Percentiles rank a stretch among this genome's conserved stretches.
phyloP scores from a whole-genome alignment of 64 coral and sea anemone genomes.

The Pocillopora damicornis region DNA sequence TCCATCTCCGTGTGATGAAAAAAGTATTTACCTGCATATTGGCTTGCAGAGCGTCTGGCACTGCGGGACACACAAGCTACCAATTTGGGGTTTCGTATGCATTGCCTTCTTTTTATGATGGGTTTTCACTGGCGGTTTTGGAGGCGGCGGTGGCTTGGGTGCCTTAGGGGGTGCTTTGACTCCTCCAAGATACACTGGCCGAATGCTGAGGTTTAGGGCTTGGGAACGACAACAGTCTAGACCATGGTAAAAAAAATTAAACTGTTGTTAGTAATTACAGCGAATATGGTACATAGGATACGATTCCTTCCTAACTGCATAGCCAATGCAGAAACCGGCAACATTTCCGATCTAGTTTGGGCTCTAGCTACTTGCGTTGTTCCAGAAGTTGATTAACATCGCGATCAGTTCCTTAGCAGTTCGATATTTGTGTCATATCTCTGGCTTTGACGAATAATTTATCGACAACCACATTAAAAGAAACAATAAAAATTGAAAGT shows the following conservation, averaged over 20 bases:
- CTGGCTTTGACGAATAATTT: too few species aligned
- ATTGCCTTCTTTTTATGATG: not conserved
- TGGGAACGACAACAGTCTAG: slow-evolving; percentile 64
- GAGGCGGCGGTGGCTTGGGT: slow-evolving; percentile 1
- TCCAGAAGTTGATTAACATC: too few species aligned
- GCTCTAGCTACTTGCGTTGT: too few species aligned
- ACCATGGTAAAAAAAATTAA: not conserved
- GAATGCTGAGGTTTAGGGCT: slow-evolving; percentile 34
- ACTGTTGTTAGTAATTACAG: too few species aligned
- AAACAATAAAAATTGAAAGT: not conserved
- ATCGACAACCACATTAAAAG: too few species aligned
- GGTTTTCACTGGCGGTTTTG: not conserved
- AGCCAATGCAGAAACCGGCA: too few species aligned
- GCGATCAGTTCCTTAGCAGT: too few species aligned
- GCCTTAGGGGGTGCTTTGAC: not conserved
- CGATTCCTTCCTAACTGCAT: too few species aligned
- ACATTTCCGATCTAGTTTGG: too few species aligned
- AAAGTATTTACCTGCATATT: slow-evolving; percentile 1
- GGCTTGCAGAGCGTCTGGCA: slow-evolving; percentile 33
- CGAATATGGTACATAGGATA: too few species aligned
- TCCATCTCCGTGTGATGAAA: not conserved
- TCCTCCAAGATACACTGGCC: slow-evolving; percentile 38
- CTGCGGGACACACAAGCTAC: not conserved
- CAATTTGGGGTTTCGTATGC: not conserved
- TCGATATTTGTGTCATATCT: too few species aligned